Base-by-base conservation (phyloP, 1,140 invertebrate species). In the Drosophila teissieri region DNA sequence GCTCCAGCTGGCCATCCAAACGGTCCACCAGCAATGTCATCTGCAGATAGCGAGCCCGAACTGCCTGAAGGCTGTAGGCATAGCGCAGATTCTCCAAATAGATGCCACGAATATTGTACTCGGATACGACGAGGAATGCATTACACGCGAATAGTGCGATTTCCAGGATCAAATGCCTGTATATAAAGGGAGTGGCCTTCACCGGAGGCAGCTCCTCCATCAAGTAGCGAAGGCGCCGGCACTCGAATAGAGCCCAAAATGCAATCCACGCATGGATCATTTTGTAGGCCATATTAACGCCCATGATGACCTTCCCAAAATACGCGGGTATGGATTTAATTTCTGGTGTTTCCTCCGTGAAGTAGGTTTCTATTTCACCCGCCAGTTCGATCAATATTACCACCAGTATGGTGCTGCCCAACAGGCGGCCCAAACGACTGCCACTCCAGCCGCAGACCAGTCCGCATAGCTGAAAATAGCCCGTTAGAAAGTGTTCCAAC, bases 21-120 rank as follows among this genome's bases (percentile, higher is more conserved):
- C 83, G 83, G 11, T 63, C 45, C 4, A 88, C 73, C 1, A 83
- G 60, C 2, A 84, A 8, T 4, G 64, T n/a, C 45, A 84, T 58
- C 44, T 88, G 80, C 42, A 88, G 34, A 19, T 77, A 89, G 0
- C 84, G 76, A 2, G 72, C 80, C 0, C 85, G 77, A 0, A 89
- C 69, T 14, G 80, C 73, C 24, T 84, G 85, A 7, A 42, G 61
- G 37, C 52, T 80, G 27, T 51, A 78, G 2, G 67, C 6, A 11
- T 78, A 48, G 0, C 60, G 65, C 3, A 80, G 10, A 5, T 45
- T 63, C 22, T 58, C n/a, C 40, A 69, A 2, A 3, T 73, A 5
- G 4, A 48, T 15, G 0, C 24, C 36, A 12, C 1, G 4, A 4
- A 1, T 3, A 0, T 3, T 0, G 17, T 11, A 34, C n/a, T 55